Base-by-base conservation (phyloP, 2,888 invertebrate species). In the Lasioglossum vierecki region DNA sequence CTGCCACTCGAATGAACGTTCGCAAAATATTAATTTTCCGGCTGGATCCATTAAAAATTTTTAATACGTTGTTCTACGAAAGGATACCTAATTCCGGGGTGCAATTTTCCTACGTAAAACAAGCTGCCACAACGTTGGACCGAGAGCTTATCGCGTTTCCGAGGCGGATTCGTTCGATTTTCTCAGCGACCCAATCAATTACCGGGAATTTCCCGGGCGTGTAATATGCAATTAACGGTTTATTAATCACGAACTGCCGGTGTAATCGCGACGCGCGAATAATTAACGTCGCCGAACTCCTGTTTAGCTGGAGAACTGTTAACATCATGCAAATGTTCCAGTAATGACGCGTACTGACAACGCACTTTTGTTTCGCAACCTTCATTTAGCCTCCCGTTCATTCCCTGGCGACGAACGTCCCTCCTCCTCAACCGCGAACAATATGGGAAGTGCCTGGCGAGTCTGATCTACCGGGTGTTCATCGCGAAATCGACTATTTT, bases 281-380 rank as follows among this genome's bases (percentile, higher is more conserved):
- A 87, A 87, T 87, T 87, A 87, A 87, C 82, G 85, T 83, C 85
- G 80, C 79, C 80, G 70, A 85, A 85, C 85, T 85, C 85, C 85
- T 83, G 85, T 83, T 85, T 83, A 83, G 80, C 73, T 30, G 57
- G 83, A 63, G 57, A 79, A 87, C 83, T 83, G 87, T 87, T 87
- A 87, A 87, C 85, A 85, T 81, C 79, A 85, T 85, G 85, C 87
- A 85, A 87, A 87, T 85, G 87, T 87, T 81, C 85, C 87, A 80
- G 87, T 87, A 87, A 87, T 87, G 87, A 87, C 85, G 85, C 87
- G 85, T 60, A 87, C 87, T 87, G 87, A 87, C 87, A 87, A 87
- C 86, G 87, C 87, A 86, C 87, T 87, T 87, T 87, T 87, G 86
- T 87, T 82, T 87, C 87, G 86, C 86, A 87, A 86, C 87, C 86